Conservation (phyloP, 2,797 vertebrate species). For the Melanitta fusca region DNA sequence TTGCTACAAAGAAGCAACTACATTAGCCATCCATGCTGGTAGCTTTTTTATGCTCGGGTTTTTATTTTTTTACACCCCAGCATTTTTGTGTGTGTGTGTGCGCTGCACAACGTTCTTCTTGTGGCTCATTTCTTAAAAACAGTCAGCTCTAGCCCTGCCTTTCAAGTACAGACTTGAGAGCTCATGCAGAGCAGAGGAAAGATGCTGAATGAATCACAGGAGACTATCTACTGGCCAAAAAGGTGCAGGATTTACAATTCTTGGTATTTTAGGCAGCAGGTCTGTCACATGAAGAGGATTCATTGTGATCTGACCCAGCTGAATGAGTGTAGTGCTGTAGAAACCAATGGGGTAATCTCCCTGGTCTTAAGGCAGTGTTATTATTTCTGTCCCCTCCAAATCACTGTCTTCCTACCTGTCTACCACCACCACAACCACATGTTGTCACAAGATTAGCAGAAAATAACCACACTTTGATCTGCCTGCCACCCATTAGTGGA, state of each 20-base stretch:
- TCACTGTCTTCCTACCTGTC: background rate
- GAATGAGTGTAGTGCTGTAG: rapidly evolving
- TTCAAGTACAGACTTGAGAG: background rate
- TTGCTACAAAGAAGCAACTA: background rate
- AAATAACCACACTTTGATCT: background rate
- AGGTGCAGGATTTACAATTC: background rate
- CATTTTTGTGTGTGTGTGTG: background rate
- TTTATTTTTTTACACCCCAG: background rate
- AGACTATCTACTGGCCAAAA: background rate
- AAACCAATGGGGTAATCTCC: background rate
- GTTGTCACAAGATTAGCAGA: background rate
- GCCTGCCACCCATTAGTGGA: background rate
- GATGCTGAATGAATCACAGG: background rate
- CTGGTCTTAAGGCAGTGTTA: background rate
- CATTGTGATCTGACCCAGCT: background rate
- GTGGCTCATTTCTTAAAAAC: background rate
- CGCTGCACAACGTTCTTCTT: background rate
- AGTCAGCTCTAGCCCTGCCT: background rate
- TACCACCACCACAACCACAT: background rate
- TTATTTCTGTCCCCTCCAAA: background rate
- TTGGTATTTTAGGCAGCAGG: background rate
- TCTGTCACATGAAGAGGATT: conserved; percentile 18
- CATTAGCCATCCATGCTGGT: background rate
- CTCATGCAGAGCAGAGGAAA: background rate
- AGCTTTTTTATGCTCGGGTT: background rate